phyloP scores from a whole-genome alignment of 2,797 vertebrate genomes.

The Scolopax bukidnonensis region DNA sequence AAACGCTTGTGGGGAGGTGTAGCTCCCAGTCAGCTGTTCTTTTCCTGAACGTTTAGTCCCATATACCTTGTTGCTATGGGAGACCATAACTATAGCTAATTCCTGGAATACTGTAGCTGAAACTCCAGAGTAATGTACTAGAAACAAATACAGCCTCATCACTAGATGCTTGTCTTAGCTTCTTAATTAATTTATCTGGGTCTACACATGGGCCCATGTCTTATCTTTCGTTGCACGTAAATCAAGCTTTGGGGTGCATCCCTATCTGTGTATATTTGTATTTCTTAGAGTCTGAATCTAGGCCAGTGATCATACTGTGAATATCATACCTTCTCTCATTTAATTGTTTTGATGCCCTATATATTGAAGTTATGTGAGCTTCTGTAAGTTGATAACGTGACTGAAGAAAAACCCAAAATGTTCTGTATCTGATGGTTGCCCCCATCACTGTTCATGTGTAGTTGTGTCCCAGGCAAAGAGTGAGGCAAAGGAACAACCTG shows the following conservation, averaged over 20 bases:
- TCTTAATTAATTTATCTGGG: not conserved
- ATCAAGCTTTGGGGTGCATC: not conserved
- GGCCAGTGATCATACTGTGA: not conserved
- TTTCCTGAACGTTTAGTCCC: not conserved
- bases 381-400: not conserved
- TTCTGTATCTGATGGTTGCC: not conserved
- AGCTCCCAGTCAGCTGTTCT: not conserved
- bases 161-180: not conserved
- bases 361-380: not conserved
- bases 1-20: conserved; percentile 67
- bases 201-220: not conserved
- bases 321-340: not conserved
- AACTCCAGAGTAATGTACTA: not conserved
- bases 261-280: not conserved
- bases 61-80: not conserved
- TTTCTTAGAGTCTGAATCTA: not conserved
- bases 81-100: not conserved
- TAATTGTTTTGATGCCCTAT: not conserved
- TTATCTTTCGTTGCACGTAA: not conserved
- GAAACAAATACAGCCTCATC: not conserved
- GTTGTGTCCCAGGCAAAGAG: not conserved
- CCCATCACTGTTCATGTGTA: not conserved
- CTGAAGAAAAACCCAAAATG: not conserved
- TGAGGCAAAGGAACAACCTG: not conserved
- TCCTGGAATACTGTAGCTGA: not conserved